Evolutionary conservation across 2,113 vertebrate genomes (phyloP).

Genomic region (Tringa solitaria): DNA sequence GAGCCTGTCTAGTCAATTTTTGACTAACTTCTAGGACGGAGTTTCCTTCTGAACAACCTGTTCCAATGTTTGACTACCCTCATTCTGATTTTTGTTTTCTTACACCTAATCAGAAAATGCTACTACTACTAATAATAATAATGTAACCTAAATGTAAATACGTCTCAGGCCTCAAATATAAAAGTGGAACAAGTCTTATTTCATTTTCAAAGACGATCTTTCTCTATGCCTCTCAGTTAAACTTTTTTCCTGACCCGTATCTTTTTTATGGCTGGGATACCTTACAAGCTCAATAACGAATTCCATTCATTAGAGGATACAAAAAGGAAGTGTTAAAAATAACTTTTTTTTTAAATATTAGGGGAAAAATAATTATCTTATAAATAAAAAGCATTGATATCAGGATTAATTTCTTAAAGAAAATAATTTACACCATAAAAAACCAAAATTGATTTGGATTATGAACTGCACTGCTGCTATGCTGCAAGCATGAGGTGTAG

Average conservation of each 20-base stretch:
- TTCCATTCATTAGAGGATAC: neutral
- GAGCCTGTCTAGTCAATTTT: neutral
- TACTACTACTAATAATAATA: neutral
- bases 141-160: neutral
- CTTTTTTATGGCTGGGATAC: neutral
- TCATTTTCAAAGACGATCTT: neutral
- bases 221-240: neutral
- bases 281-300: neutral
- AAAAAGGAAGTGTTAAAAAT: neutral
- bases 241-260: neutral
- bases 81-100: neutral
- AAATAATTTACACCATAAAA: neutral
- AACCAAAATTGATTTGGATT: neutral
- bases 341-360: neutral
- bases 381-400: neutral
- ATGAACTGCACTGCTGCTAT: neutral
- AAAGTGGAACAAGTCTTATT: neutral
- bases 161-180: neutral
- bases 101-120: neutral
- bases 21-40: neutral
- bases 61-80: neutral
- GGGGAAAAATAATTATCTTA: neutral
- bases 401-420: neutral
- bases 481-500: neutral
- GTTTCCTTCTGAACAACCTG: neutral